Evolutionary conservation across 37 sponge, comb jelly and placozoan genomes (phyloP).

Genomic region (Lycopodina hypogea): DNA sequence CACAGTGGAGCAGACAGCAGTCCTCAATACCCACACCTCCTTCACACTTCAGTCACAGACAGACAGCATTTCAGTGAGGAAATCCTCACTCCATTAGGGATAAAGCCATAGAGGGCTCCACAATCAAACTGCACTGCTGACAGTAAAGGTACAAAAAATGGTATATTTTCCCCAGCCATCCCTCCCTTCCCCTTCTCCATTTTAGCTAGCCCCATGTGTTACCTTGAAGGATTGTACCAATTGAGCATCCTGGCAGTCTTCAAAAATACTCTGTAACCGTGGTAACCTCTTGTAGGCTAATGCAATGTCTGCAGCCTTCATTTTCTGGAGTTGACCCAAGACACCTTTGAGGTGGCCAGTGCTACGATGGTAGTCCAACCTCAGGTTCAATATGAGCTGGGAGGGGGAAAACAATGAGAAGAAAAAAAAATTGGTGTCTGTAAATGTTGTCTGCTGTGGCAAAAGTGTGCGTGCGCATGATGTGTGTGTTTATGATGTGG

Average conservation of each 20-base stretch:
- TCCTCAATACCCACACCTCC: no score
- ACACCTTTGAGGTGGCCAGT: constrained; percentile 2
- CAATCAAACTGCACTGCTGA: no score
- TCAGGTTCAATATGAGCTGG: constrained; percentile 3
- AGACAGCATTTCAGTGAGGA: no score
- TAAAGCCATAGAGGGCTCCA: no score
- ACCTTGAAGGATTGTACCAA: background rate
- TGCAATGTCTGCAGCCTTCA: background rate
- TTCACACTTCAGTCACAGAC: no score
- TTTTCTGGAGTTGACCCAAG: background rate
- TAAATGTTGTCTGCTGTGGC: background rate
- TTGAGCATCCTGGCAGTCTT: background rate
- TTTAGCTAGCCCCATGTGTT: no score
- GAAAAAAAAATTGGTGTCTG: background rate
- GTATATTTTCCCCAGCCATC: no score
- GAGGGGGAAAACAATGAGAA: background rate
- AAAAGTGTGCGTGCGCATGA: constrained; percentile 16
- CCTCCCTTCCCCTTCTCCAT: no score
- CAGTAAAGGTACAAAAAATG: no score
- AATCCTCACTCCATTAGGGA: no score
- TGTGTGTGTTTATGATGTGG: constrained; percentile 19
- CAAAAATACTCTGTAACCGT: constrained; percentile 11
- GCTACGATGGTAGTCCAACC: background rate
- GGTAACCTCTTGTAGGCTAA: constrained; percentile 14
- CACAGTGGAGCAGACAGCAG: no score